Percentiles rank a stretch among this genome's conserved stretches.
These are phyloP conservation scores for Dasyurus viverrinus DNA, from an alignment of 2,113 vertebrate genomes.

Conservation along the genomic window DNA sequence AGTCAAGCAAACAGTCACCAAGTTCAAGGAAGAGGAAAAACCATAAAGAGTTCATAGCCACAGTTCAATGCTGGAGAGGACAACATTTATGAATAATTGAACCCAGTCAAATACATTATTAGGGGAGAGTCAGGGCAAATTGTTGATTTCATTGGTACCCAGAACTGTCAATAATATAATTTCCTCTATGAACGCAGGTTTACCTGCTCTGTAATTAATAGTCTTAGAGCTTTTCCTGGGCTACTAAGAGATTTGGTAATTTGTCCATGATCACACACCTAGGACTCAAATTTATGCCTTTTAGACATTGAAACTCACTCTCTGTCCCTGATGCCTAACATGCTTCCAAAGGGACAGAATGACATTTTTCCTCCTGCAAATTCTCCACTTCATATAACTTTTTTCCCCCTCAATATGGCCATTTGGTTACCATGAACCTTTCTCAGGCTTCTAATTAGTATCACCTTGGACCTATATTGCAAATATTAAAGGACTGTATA, in stretches of 20 bases:
- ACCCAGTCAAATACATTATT: background rate
- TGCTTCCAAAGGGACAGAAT: background rate
- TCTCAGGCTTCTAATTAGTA: background rate
- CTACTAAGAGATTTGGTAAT: background rate
- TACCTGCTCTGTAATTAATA: background rate
- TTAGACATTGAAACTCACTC: background rate
- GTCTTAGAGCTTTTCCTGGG: background rate
- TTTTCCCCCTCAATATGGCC: background rate
- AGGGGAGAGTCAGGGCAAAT: background rate
- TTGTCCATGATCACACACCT: background rate
- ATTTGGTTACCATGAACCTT: background rate
- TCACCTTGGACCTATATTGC: slow-evolving; percentile 2
- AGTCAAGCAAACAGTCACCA: background rate
- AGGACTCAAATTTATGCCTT: background rate
- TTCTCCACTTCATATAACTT: slow-evolving; percentile 2
- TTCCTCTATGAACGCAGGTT: background rate
- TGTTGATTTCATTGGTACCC: background rate
- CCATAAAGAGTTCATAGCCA: background rate
- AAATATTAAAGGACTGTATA: background rate
- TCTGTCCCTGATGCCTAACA: background rate
- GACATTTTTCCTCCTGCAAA: background rate
- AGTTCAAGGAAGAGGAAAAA: background rate
- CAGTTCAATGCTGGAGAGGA: background rate
- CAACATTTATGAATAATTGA: background rate
- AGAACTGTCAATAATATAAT: background rate